Conservation (phyloP, 2,888 invertebrate species). For the Lasioglossum figueresi region DNA sequence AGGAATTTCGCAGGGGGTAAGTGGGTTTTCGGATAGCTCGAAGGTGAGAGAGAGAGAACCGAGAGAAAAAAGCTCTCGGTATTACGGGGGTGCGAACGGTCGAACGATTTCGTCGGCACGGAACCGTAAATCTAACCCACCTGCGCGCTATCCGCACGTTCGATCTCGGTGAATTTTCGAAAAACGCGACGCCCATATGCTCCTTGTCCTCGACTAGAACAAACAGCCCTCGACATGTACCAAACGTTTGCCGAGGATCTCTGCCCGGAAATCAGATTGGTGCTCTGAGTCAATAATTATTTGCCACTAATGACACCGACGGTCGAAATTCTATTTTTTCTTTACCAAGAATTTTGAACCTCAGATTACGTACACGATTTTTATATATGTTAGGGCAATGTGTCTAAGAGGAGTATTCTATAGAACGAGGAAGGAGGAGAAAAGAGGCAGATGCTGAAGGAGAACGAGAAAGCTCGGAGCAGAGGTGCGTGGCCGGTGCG, state of each 20-base stretch:
- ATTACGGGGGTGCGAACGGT: background rate
- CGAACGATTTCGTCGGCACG: background rate
- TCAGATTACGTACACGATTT: no score
- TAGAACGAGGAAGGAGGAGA: background rate
- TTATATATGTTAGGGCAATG: no score
- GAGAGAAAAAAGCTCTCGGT: background rate
- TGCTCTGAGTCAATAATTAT: background rate
- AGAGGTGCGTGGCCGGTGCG: background rate
- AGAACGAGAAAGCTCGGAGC: background rate
- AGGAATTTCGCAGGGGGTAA: background rate
- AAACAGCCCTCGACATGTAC: background rate
- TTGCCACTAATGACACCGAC: no score
- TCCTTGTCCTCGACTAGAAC: background rate
- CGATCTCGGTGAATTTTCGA: constrained; percentile 37
- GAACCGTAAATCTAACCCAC: constrained; percentile 10
- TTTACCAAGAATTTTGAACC: no score
- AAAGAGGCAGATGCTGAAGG: background rate
- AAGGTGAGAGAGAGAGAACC: background rate
- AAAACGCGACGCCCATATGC: background rate
- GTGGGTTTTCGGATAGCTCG: constrained; percentile 37
- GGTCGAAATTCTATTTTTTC: no score
- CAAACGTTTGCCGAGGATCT: background rate
- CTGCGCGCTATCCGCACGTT: constrained; percentile 27
- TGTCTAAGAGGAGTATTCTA: no score
- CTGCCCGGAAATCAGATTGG: background rate